Base-by-base conservation (phyloP, 2,888 invertebrate species). In the Scrobipalpa costella region DNA sequence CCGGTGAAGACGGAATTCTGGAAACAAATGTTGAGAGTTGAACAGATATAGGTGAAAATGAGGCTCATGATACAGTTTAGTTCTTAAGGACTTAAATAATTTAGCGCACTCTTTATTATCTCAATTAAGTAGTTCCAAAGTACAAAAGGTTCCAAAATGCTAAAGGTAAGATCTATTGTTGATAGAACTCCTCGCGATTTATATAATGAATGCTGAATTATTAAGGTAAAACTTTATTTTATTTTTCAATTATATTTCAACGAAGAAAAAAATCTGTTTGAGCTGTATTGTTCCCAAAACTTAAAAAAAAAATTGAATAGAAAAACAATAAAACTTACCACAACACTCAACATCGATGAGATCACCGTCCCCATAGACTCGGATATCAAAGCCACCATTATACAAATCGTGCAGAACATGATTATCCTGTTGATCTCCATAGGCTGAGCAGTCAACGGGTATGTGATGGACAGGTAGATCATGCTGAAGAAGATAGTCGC, bases 1-100 rank as follows among this genome's bases (percentile, higher is more conserved):
- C 98, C 98, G 72, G 98, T 90, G 83, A 98, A 98, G 85, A 98
- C 96, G 34, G 95, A 94, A 77, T 97, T 97, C 97, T 97, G 86
- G 9, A 89, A 89, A 1, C 40, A 7, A 11, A 50, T 9, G 19
- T 11, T 40, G 40, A 27, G 2, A 5, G 27, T 27, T 27, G 2
- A 27, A 27, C 5, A 27, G 2, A 27, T 3, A 27, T 27, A 27
- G 2, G 13, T 40, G 40, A 44, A 44, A 44, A 15, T 2, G 6
- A 15, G 11, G n/a, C 3, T 11, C 13, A 13, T 2, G n/a, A 13
- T 40, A 13, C 3, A 40, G n/a, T n/a, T n/a, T n/a, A n/a, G n/a
- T n/a, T n/a, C n/a, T n/a, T n/a, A n/a, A n/a, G n/a, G n/a, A n/a
- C n/a, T n/a, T n/a, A n/a, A n/a, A n/a, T n/a, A n/a, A n/a, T n/a